phyloP scores from a whole-genome alignment of 2,113 vertebrate species.

The Centropristis striata region DNA sequence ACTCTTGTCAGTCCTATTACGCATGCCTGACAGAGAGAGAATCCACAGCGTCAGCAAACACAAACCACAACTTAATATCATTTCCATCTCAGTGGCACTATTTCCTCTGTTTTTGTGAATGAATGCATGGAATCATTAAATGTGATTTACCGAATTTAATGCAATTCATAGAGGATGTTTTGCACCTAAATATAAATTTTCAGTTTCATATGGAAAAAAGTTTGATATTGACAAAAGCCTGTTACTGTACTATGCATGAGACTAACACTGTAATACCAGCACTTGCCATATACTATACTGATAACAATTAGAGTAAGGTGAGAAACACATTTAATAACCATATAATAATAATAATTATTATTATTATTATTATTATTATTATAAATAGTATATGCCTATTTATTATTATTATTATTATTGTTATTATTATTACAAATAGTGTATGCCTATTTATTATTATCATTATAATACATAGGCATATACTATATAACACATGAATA shows the following conservation, averaged over 20 bases:
- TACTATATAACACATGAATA: neutral
- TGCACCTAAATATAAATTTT: neutral
- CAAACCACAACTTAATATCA: slow-evolving; percentile 36
- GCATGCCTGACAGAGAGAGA: slow-evolving; percentile 28
- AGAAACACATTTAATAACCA: neutral
- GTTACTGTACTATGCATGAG: neutral
- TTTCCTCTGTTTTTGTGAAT: slow-evolving; percentile 48
- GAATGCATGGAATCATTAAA: neutral
- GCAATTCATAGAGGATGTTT: neutral
- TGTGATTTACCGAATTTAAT: no score
- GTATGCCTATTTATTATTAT: neutral
- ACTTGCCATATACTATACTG: neutral
- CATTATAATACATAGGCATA: neutral
- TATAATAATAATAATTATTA: neutral
- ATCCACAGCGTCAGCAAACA: slow-evolving; percentile 42
- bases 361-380: neutral
- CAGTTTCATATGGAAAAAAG: neutral
- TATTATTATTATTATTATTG: no score
- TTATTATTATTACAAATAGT: no score
- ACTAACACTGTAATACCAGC: neutral
- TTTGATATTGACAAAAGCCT: neutral
- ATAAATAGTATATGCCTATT: neutral
- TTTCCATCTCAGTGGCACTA: neutral
- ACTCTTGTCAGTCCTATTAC: neutral
- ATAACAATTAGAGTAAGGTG: neutral